Evolutionary conservation across 1,140 invertebrate genomes (phyloP).

Genomic region (Aphelenchoides besseyi): DNA sequence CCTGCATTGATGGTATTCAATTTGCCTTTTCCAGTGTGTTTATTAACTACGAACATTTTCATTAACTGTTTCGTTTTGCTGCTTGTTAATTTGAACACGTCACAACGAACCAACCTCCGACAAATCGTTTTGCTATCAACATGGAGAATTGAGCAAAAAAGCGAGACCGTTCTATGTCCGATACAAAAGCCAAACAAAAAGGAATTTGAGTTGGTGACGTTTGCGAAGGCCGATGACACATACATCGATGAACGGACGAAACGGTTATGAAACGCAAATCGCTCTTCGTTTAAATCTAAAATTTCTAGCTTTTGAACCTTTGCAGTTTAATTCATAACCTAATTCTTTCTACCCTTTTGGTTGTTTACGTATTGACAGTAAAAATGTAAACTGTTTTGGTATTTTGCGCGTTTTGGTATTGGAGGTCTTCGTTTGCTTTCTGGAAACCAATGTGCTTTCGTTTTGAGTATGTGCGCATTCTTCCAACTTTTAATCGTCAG

Average conservation of each 20-base stretch:
- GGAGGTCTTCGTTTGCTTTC: neutral
- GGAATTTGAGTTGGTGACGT: neutral
- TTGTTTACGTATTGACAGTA: neutral
- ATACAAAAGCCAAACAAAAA: neutral
- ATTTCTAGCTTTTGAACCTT: neutral
- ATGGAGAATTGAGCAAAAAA: neutral
- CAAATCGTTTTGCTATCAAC: no score
- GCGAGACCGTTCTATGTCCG: neutral
- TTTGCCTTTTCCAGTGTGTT: no score
- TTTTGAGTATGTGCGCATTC: neutral
- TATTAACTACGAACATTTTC: no score
- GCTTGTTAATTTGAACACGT: no score
- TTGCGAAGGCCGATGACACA: neutral
- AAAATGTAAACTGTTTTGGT: neutral
- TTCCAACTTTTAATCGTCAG: slow-evolving; percentile 1
- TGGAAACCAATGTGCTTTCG: neutral
- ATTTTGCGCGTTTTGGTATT: neutral
- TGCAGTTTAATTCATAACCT: neutral
- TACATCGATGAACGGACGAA: neutral
- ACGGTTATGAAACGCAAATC: no score
- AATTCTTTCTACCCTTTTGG: neutral
- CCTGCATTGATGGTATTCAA: no score
- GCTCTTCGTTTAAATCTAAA: neutral
- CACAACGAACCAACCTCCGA: no score
- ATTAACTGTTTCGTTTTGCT: no score